Percentiles rank a stretch among this genome's conserved stretches.
These are phyloP conservation scores for Lasioglossum marginatum DNA, from an alignment of 2,888 invertebrate genomes.

Conservation along the genomic window DNA sequence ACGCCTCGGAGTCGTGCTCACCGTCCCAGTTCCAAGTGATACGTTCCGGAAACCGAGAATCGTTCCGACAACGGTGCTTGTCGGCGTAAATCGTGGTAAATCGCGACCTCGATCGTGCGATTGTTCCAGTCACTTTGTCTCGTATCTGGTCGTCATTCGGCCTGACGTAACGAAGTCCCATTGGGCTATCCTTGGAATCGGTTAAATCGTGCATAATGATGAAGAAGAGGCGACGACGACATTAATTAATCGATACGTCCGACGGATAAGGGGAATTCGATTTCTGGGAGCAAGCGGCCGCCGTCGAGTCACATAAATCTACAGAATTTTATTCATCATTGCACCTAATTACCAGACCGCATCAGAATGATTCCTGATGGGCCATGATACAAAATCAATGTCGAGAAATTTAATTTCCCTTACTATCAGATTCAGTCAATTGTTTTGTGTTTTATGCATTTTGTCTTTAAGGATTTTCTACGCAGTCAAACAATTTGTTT, in stretches of 20 bases:
- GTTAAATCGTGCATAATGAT: constrained; percentile 23
- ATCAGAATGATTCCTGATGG: background rate
- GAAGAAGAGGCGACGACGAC: background rate
- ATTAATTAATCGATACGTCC: constrained; percentile 11
- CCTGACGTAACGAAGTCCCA: constrained; percentile 2
- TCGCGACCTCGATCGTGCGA: constrained; percentile 42
- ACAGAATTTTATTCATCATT: background rate
- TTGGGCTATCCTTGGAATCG: constrained; percentile 18
- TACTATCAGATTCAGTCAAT: background rate
- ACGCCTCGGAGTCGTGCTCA: constrained; percentile 9
- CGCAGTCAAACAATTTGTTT: background rate
- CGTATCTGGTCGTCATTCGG: constrained; percentile 15
- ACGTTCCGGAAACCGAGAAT: constrained; percentile 36
- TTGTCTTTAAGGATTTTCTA: background rate
- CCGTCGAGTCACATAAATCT: background rate
- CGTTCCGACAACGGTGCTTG: constrained; percentile 16
- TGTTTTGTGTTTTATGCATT: background rate
- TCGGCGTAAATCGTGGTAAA: constrained; percentile 19
- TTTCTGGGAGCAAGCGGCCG: background rate
- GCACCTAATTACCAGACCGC: background rate
- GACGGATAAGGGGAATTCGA: background rate
- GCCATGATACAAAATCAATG: background rate
- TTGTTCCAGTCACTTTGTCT: constrained; percentile 34
- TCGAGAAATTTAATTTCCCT: background rate
- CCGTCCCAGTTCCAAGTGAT: constrained; percentile 34